Conservation (phyloP, 2,888 invertebrate species). For the Frankliniella intonsa region DNA sequence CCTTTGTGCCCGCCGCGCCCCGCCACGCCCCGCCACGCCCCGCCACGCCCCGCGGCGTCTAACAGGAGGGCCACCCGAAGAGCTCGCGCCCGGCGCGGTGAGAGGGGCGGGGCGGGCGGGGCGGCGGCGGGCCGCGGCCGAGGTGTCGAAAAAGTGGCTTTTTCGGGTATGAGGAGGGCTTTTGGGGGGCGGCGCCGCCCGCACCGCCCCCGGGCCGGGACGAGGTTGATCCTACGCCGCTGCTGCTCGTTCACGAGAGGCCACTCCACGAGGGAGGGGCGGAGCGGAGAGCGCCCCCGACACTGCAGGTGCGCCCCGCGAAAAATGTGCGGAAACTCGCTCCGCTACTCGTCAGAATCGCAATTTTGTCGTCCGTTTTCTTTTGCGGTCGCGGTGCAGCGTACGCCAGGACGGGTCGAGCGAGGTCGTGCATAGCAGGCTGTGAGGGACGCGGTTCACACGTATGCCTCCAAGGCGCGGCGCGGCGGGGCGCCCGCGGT, state of each 20-base stretch:
- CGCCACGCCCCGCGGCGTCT: too few species aligned
- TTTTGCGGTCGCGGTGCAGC: too few species aligned
- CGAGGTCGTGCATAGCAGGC: too few species aligned
- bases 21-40: too few species aligned
- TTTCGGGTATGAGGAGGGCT: neutral
- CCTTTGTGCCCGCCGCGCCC: too few species aligned
- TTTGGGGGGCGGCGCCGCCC: neutral
- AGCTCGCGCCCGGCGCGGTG: too few species aligned
- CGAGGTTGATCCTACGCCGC: neutral
- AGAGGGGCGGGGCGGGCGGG: neutral
- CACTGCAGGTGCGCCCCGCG: too few species aligned
- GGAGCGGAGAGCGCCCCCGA: neutral
- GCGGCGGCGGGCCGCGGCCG: neutral
- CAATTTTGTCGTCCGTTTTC: too few species aligned
- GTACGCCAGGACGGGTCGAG: too few species aligned
- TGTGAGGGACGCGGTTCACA: neutral
- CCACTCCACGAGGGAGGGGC: neutral
- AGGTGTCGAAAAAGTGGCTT: constrained; percentile 22
- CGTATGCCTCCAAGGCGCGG: neutral
- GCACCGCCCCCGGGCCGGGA: neutral
- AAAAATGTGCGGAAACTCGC: neutral
- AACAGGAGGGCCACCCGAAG: too few species aligned
- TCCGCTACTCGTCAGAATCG: neutral
- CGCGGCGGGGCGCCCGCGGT: neutral
- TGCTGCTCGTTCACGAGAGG: neutral